Evolutionary conservation across 2,888 invertebrate species (phyloP), one percentile per base, ranked within the genome.

Genomic region (Prenolepis imparis): DNA sequence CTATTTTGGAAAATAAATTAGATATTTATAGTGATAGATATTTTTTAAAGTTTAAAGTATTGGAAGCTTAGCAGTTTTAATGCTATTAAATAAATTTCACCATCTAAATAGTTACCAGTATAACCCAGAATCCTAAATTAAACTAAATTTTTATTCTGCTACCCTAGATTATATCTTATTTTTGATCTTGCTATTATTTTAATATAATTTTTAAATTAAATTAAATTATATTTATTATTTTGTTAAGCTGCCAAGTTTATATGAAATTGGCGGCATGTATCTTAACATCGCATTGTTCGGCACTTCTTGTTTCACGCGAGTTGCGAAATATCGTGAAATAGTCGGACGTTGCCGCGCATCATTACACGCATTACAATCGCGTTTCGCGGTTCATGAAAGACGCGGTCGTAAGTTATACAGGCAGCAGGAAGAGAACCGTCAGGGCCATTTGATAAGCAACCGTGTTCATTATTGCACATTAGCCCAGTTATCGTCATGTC

Each of bases 401-500:
- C 80, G 83, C 83, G 80, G 73, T 61, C 78, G 77, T 39, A 84
- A 88, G 90, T 89, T 81, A 82, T 63, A 77, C 84, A 86, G 86
- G 83, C 86, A 84, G 86, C 91, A 90, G 91, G 91, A 90, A 91
- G 90, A 90, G 91, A 86, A 86, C 87, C 90, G 90, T 91, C 91
- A 91, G 91, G 90, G 89, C 90, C 91, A 88, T 90, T 90, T 91
- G 90, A 90, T 90, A 91, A 90, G 91, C 90, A 90, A 88, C 84
- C 90, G 80, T 90, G 90, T 90, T 90, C 90, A 91, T 90, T 90
- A 91, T 89, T 88, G 90, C 91, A 85, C 85, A 90, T 90, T 91
- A 91, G 90, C 90, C 86, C 86, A 88, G 90, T 90, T 90, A 90
- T 90, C 89, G 90, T 91, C 90, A 84, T 90, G 88, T 86, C 87